phyloP scores from a whole-genome alignment of 35 echinoderm and acorn worm species.

The Ptychodera flava region DNA sequence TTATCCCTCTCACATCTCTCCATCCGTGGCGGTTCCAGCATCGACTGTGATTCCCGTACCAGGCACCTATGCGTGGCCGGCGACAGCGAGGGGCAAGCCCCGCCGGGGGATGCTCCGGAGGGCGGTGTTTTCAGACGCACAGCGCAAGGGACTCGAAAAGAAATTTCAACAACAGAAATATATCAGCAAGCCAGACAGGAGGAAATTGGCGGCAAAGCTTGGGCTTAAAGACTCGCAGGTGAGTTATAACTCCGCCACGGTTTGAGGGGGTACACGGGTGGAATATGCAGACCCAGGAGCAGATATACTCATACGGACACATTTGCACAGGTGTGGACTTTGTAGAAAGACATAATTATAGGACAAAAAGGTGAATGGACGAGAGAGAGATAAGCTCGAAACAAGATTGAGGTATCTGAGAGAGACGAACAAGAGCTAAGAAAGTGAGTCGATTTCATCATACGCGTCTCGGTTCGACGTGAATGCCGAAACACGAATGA shows the following conservation, averaged over 20 bases:
- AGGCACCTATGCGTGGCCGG: constrained; percentile 93
- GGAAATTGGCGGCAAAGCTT: constrained; percentile 92
- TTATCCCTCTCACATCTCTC: background rate
- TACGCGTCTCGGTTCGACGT: too few relatives aligned
- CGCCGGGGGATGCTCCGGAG: constrained; percentile 89
- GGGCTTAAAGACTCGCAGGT: constrained; percentile 99
- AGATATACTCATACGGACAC: too few relatives aligned
- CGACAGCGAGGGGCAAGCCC: constrained; percentile 75
- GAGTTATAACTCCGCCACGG: constrained; percentile 2
- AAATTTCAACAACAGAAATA: constrained; percentile 99
- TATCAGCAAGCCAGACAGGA: constrained; percentile 97
- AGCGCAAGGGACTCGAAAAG: constrained; percentile 95
- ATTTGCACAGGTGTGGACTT: too few relatives aligned
- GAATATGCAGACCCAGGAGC: too few relatives aligned
- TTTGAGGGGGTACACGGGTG: too few relatives aligned
- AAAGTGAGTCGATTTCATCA: too few relatives aligned
- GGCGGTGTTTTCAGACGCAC: constrained; percentile 95
- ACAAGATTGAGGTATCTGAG: too few relatives aligned
- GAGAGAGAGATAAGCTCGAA: too few relatives aligned
- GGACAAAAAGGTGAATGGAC: too few relatives aligned
- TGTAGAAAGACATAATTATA: too few relatives aligned
- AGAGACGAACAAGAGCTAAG: too few relatives aligned
- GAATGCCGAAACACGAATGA: too few relatives aligned
- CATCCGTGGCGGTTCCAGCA: background rate
- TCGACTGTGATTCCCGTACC: constrained; percentile 75